Evolutionary conservation across 2,888 invertebrate genomes (phyloP), one percentile per base, ranked within the genome.

Genomic region (Merodon equestris): DNA sequence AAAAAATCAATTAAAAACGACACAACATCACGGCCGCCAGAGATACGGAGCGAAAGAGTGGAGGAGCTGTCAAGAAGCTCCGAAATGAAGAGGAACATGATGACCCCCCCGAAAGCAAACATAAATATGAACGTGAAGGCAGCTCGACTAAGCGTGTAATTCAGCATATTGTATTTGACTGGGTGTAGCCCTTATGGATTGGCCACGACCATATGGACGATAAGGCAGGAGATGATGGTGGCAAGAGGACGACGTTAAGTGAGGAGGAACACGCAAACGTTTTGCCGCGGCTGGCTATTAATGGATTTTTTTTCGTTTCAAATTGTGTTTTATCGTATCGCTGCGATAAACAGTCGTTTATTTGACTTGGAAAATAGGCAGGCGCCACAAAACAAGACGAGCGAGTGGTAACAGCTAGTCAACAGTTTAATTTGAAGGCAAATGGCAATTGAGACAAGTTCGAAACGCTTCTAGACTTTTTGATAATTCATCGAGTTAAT

Each of bases 331-430:
- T 45, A 27, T 4, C 18, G 9, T 12, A 34, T 53, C 72, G 66
- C 58, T 66, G 40, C 53, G 64, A 64, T 66, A 66, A 51, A 58
- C 53, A 66, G 51, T 66, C 67, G 67, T 53, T 58, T 48, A 53
- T 67, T 74, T 44, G 73, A 56, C 53, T 50, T 74, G 60, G 60
- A 9, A 44, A 53, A 60, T n/a, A 7, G 27, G 7, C 27, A 54
- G 48, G 67, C 42, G 54, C 58, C 47, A 53, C 50, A 12, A 2
- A 27, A 56, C 34, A 34, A 42, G 34, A 68, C 27, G 3, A 27
- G n/a, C n/a, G n/a, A n/a, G n/a, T 27, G 27, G 44, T 19, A 42
- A 53, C 27, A 27, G n/a, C n/a, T n/a, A n/a, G 27, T 68, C 45
- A 38, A 60, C 12, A 53, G 51, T 54, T 40, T 12, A 54, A 38